Base-by-base conservation (phyloP, 2,113 vertebrate genomes). In the Cairina moschata region DNA sequence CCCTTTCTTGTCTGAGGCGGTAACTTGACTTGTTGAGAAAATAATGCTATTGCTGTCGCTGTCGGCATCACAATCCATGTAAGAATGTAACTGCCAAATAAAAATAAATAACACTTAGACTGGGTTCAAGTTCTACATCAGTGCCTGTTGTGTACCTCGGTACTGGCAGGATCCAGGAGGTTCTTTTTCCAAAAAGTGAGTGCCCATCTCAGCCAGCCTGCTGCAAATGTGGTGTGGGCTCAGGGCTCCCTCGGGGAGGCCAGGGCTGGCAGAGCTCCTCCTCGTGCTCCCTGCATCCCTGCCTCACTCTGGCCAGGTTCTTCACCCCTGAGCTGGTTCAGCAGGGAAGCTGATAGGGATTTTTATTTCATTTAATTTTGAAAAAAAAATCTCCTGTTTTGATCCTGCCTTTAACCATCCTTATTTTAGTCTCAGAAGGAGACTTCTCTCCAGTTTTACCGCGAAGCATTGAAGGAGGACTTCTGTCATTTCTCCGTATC, bases 11-110 rank as follows among this genome's bases (percentile, higher is more conserved):
- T 81, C 67, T 59, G 58, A 74, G 32, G 48, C 50, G 88, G 40
- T 32, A 80, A 52, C n/a, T 83, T 88, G 21, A 36, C 59, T 83
- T 81, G 26, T 66, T 68, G 52, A 86, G 79, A 78, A 83, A 93
- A 72, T 63, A 17, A 2, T 83, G 28, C 52, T 40, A 16, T 46
- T 52, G 29, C 44, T 5, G 9, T 46, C 63, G 50, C 72, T 83
- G 91, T 32, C 55, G 32, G 17, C 9, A 2, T 75, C 52, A 26
- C 46, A 46, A 32, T 17, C 36, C 31, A 13, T 9, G 17, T 34
- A 66, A 46, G 50, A 42, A 66, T 15, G 29, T 23, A 56, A 60
- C 29, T 2, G n/a, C 44, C 74, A 63, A 66, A 58, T 29, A 46
- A 7, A 72, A 36, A 17, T 11, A 65, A 31, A 6, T n/a, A n/a